These are phyloP conservation scores for Pantelozetes paolii DNA, from an alignment of 2,888 invertebrate genomes.

Conservation along the genomic window DNA sequence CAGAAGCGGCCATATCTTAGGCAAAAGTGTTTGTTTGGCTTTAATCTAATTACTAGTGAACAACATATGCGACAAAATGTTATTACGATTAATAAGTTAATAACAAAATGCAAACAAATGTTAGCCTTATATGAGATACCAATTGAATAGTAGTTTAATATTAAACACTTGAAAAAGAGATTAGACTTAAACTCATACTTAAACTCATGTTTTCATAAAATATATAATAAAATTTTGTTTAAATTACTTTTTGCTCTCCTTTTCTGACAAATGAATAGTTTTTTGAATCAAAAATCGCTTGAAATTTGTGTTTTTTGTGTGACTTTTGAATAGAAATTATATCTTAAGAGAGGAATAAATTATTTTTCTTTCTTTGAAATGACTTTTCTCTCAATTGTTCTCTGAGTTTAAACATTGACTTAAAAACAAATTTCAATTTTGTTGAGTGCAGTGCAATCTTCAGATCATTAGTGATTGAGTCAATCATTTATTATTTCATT, in stretches of 20 bases:
- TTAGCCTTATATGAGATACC: neutral
- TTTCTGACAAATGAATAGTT: conserved; percentile 16
- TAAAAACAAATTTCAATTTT: conserved; percentile 4
- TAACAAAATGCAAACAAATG: conserved; percentile 9
- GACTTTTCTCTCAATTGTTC: neutral
- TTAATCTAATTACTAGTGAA: conserved; percentile 20
- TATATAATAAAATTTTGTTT: neutral
- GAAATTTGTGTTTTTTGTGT: too few species aligned
- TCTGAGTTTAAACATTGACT: neutral
- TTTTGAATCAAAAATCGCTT: too few species aligned
- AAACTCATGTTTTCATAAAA: neutral
- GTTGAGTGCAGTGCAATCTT: conserved; percentile 5
- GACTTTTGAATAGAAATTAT: neutral
- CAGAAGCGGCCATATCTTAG: neutral
- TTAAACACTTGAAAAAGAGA: conserved; percentile 7
- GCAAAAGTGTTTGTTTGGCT: neutral
- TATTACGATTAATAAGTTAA: conserved; percentile 16
- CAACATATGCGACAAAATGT: conserved; percentile 32
- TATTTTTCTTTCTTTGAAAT: conserved; percentile 9
- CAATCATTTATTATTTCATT: conserved; percentile 2
- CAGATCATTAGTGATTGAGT: conserved; percentile 9
- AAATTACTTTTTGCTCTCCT: neutral
- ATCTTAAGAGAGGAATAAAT: neutral
- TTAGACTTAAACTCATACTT: neutral
- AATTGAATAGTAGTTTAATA: neutral